Evolutionary conservation across 2,113 vertebrate genomes (phyloP), one percentile per base, ranked within the genome.

Genomic region (Myotis davidii): DNA sequence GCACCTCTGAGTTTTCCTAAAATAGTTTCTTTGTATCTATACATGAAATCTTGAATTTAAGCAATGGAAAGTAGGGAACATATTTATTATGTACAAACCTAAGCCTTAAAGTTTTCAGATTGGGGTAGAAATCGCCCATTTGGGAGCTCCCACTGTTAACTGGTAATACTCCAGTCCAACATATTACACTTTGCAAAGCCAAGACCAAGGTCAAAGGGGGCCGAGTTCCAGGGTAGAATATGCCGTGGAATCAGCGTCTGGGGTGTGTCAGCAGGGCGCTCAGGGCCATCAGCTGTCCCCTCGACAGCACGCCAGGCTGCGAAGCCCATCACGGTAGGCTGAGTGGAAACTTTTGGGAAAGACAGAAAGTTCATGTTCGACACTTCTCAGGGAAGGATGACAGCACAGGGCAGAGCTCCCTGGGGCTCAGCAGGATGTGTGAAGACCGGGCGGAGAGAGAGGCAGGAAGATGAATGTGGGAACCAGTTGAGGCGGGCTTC

Each of bases 321-420:
- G 56, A 65, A 39, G 61, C 85, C 37, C 23, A 77, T 90, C 34
- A 54, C 61, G 79, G 72, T 1, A 86, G 59, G 13, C 14, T 16
- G 73, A 94, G 42, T 20, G 23, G 78, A 78, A 92, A 95, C 64
- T 93, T 59, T 70, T 29, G 92, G 32, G 54, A 69, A 91, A 92
- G 93, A 85, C 85, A 88, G 12, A 21, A 34, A 72, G 56, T 82
- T 54, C 42, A 69, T 12, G 42, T 79, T 94, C 85, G 88, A 64
- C 34, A 39, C 72, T 69, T 97, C 73, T 92, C 48, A 7, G 61
- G 50, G 82, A 34, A 92, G 11, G 87, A 87, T 94, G 96, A 97
- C 92, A 96, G 96, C 85, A 91, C 32, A 73, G 82, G 91, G 90
- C 94, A 96, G 92, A 96, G 95, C 76, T 97, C 88, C 95, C 96